Percentiles rank a stretch among this genome's conserved stretches.
These are phyloP conservation scores for Actias luna DNA, from an alignment of 2,888 invertebrate genomes.

Conservation along the genomic window DNA sequence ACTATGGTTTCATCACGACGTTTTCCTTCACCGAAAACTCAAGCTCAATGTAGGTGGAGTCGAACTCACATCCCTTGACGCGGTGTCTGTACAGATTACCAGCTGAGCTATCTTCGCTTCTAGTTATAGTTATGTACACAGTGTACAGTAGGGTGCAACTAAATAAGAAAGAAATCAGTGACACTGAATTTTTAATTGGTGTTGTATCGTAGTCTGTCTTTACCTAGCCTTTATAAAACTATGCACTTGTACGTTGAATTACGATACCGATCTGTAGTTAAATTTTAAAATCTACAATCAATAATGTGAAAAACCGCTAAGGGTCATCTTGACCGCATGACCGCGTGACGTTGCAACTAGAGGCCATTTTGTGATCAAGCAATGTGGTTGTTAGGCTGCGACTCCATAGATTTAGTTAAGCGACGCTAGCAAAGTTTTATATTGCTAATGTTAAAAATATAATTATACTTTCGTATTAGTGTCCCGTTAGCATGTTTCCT, in stretches of 20 bases:
- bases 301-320: constrained; percentile 2
- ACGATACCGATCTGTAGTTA: neutral
- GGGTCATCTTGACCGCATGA: constrained; percentile 9
- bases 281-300: neutral
- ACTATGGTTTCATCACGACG: too few species aligned
- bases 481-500: too few species aligned
- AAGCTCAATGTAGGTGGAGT: too few species aligned
- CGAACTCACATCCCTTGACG: too few species aligned
- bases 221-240: neutral
- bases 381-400: neutral
- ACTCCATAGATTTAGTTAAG: neutral
- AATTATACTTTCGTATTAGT: too few species aligned
- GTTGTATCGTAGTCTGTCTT: neutral
- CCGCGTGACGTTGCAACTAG: constrained; percentile 7
- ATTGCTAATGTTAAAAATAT: neutral
- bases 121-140: too few species aligned
- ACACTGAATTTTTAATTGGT: neutral
- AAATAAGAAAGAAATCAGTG: too few species aligned
- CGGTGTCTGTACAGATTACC: too few species aligned
- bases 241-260: neutral
- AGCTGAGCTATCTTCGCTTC: too few species aligned
- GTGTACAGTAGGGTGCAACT: neutral
- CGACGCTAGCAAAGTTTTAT: neutral
- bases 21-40: too few species aligned
- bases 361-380: constrained; percentile 8